Conservation (phyloP, 1,140 invertebrate genomes). For the Drosophila sproati region DNA sequence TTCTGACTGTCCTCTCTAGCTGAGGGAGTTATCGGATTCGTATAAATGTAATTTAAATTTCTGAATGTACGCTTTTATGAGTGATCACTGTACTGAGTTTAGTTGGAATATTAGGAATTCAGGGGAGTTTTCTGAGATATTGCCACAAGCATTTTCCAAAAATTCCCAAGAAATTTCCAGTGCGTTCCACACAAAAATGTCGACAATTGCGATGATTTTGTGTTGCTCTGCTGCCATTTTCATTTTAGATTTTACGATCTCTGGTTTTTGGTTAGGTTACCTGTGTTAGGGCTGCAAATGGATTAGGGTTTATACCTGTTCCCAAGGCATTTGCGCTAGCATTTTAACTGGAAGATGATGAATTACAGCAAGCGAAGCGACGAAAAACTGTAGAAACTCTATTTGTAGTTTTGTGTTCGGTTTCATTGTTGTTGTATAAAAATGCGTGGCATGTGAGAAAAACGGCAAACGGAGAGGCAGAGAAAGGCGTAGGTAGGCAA, state of each 20-base stretch:
- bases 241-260: neutral
- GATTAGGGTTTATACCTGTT: constrained; percentile 61
- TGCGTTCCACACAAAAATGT: neutral
- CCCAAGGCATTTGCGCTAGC: constrained; percentile 37
- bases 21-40: too few species aligned
- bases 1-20: too few species aligned
- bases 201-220: constrained; percentile 4
- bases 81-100: too few species aligned
- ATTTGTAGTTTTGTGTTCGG: constrained; percentile 41
- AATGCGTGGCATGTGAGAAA: constrained; percentile 78
- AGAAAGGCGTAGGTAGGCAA: constrained; percentile 53
- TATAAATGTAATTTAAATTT: too few species aligned
- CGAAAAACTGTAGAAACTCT: constrained; percentile 29
- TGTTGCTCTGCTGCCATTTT: constrained; percentile 24
- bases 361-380: constrained; percentile 63
- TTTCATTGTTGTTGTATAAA: constrained; percentile 58
- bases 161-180: neutral
- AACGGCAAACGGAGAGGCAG: constrained; percentile 55
- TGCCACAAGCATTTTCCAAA: neutral
- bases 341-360: constrained; percentile 53
- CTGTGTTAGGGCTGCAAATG: constrained; percentile 41
- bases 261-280: constrained; percentile 20
- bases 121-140: too few species aligned
- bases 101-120: too few species aligned
- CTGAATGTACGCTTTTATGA: too few species aligned